phyloP scores from a whole-genome alignment of 2,113 vertebrate species.

The Platichthys stellatus region DNA sequence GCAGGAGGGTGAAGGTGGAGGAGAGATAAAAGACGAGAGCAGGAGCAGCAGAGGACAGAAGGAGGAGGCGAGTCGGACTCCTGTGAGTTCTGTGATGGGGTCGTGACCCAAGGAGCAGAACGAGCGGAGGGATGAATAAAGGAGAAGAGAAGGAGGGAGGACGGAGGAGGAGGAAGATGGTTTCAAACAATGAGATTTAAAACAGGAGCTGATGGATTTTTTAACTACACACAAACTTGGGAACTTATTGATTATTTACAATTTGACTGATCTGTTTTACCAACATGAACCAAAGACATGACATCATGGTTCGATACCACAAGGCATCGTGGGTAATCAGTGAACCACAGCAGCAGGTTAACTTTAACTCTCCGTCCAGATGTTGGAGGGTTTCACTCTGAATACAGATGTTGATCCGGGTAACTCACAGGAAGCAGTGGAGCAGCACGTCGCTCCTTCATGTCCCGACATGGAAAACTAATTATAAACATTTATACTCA shows the following conservation, averaged over 20 bases:
- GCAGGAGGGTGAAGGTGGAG: constrained; percentile 47
- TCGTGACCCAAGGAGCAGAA: constrained; percentile 42
- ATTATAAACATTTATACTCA: no score
- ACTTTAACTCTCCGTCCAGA: no score
- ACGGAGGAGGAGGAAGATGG: constrained; percentile 2
- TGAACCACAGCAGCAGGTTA: no score
- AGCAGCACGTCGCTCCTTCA: no score
- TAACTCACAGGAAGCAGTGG: no score
- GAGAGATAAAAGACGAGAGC: constrained; percentile 43
- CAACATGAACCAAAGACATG: no score
- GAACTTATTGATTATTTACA: not conserved
- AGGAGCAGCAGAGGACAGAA: constrained; percentile 4
- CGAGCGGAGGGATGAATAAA: constrained; percentile 9
- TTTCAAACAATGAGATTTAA: not conserved
- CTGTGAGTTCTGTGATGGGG: constrained; percentile 57
- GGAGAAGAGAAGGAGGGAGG: not conserved
- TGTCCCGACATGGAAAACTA: no score
- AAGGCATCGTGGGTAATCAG: no score
- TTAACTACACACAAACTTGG: not conserved
- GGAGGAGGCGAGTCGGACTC: constrained; percentile 43
- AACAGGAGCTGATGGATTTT: not conserved
- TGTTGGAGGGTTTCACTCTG: no score
- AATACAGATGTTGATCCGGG: no score
- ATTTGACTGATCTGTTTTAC: not conserved
- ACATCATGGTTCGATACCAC: no score